Base-by-base conservation (phyloP, 2,888 invertebrate species). In the Nomada ruficornis region DNA sequence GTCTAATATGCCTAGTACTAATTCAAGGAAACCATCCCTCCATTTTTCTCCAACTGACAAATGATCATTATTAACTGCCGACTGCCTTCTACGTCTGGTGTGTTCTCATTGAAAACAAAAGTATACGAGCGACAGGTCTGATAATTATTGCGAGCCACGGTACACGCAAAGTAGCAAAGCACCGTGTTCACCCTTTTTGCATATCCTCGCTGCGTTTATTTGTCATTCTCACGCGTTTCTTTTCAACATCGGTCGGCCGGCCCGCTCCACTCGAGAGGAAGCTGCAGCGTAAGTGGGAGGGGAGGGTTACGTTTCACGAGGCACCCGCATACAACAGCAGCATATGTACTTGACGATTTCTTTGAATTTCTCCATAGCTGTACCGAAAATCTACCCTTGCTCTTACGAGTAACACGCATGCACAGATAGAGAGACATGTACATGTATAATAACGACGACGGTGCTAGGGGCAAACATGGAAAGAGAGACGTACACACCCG, bases 241-340 rank as follows among this genome's bases (percentile, higher is more conserved):
- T 64, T 62, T 75, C 54, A 67, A 50, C 52, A 55, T 67, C 57
- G 80, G 69, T 20, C 47, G 70, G 23, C 69, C 74, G 63, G 54
- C 73, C 69, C 44, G 72, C 15, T 52, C 44, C 63, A 36, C 23
- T 18, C 36, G 55, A 54, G 42, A 42, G 44, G 55, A n/a, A 36
- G 36, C 36, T 36, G 36, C 36, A 36, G 7, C 36, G 36, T 7
- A 47, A 36, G 44, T 15, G n/a, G 20, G 42, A 50, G 15, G 67
- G 23, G 67, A 55, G 77, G 83, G 81, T 80, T 84, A 79, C 75
- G 64, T 85, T 85, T 71, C 73, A 86, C 80, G 81, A 74, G 77
- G 80, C 59, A 65, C 86, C 86, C 84, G 85, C 86, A 86, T 86
- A 71, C 26, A 50, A 55, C 64, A 59, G 15, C 79, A 36, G 47